A percentile compares a stretch with the other conserved stretches of the same genome.
These are phyloP conservation scores for Anagrus nilaparvatae DNA, from an alignment of 1,140 invertebrate genomes.

Conservation along the genomic window DNA sequence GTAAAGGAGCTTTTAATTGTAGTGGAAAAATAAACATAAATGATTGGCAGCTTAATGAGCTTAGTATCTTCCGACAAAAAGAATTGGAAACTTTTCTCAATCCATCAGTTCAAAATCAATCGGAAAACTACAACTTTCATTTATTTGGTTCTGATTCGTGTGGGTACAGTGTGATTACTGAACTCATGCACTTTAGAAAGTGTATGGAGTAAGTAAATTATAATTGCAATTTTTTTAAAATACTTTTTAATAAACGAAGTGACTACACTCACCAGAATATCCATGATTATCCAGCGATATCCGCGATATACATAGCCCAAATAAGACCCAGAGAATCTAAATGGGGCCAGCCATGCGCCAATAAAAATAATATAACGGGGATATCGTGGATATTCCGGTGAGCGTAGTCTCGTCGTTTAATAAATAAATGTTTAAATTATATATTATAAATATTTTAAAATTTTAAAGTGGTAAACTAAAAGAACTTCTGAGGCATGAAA, in stretches of 20 bases:
- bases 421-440: conserved; percentile 10
- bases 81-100: conserved; percentile 26
- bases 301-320: no score
- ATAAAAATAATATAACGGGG: no score
- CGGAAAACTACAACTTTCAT: no score
- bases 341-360: no score
- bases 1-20: conserved; percentile 24
- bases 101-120: no score
- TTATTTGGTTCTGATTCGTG: conserved; percentile 27
- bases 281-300: no score
- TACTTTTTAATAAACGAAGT: background rate
- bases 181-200: conserved; percentile 26
- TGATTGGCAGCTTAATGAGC: conserved; percentile 26
- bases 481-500: conserved; percentile 29
- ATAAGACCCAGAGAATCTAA: no score
- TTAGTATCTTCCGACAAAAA: conserved; percentile 16
- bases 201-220: conserved; percentile 31
- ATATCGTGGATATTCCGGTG: no score
- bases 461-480: conserved; percentile 22
- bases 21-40: conserved; percentile 30
- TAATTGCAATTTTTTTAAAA: background rate
- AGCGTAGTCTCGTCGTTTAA: no score
- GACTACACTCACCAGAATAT: no score
- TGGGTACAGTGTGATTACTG: conserved; percentile 23
- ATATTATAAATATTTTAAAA: conserved; percentile 7